These are phyloP conservation scores for Cryptoblepharus egeriae DNA, from an alignment of 2,797 vertebrate species.

Conservation along the genomic window DNA sequence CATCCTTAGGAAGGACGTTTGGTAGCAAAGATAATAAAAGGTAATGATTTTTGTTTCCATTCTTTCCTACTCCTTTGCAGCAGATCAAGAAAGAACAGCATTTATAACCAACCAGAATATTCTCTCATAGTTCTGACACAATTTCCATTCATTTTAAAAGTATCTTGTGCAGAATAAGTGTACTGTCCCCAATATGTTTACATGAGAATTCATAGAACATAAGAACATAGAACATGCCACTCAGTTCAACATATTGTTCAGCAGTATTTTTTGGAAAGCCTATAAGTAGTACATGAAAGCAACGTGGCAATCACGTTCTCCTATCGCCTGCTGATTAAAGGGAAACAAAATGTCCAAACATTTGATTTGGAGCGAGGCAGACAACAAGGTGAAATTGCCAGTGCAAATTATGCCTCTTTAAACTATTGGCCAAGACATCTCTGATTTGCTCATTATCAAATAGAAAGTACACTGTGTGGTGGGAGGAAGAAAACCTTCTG, in stretches of 20 bases:
- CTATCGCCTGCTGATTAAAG: constrained; percentile 1
- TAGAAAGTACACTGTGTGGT: constrained; percentile 31
- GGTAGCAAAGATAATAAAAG: constrained; percentile 38
- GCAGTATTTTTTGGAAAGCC: not conserved
- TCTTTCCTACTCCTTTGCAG: not conserved
- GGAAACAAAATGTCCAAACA: constrained; percentile 43
- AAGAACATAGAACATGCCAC: too few species aligned
- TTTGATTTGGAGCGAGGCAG: constrained; percentile 48
- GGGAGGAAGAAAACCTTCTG: constrained; percentile 47
- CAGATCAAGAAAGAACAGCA: not conserved
- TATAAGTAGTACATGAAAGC: constrained; percentile 12
- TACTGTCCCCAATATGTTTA: not conserved
- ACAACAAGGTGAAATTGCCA: constrained; percentile 43
- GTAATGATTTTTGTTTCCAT: constrained; percentile 31
- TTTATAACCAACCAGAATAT: not conserved
- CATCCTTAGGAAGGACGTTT: constrained; percentile 48
- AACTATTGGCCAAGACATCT: constrained; percentile 48
- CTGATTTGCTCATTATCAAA: constrained; percentile 50
- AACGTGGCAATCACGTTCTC: constrained; percentile 47
- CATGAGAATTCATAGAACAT: not conserved
- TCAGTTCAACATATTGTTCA: not conserved
- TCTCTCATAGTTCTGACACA: not conserved
- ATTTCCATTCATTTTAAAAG: not conserved
- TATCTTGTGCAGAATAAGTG: not conserved
- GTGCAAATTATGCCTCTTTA: constrained; percentile 52